Percentiles rank a stretch among this genome's conserved stretches.
Evolutionary conservation across 1,140 invertebrate species (phyloP).

Genomic region (Tachypleus tridentatus): DNA sequence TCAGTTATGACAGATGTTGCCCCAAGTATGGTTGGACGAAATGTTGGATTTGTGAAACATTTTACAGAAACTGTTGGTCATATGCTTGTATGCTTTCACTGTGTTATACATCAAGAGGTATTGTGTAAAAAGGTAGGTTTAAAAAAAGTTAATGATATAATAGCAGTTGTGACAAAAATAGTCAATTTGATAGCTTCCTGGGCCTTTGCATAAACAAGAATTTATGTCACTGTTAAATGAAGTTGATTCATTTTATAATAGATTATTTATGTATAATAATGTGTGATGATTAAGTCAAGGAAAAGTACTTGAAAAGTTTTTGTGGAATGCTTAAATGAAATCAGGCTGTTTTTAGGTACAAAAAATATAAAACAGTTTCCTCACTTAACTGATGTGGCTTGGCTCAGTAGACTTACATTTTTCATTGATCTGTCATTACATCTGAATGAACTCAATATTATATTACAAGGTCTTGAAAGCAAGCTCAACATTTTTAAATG

Average conservation of each 20-base stretch:
- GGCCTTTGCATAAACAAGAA: neutral
- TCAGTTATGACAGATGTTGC: neutral
- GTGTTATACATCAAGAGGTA: constrained; percentile 1
- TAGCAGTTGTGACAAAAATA: neutral
- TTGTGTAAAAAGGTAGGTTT: neutral
- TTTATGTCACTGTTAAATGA: neutral
- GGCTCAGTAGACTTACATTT: neutral
- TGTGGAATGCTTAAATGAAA: neutral
- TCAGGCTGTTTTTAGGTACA: neutral
- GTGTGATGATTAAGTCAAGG: neutral
- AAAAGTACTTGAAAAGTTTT: neutral
- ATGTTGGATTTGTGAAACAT: constrained; percentile 1
- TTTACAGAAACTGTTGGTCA: neutral
- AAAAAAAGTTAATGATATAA: constrained; percentile 1
- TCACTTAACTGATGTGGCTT: neutral
- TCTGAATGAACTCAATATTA: too few relatives aligned
- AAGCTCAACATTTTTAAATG: constrained; percentile 1
- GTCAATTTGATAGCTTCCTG: neutral
- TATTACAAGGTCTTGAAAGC: neutral
- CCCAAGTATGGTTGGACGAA: neutral
- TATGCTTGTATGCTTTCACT: neutral
- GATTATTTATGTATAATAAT: constrained; percentile 1
- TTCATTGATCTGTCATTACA: neutral
- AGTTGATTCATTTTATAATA: constrained; percentile 1
- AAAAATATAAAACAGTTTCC: neutral